A percentile compares a stretch with the other conserved stretches of the same genome.
Evolutionary conservation across 1,140 invertebrate genomes (phyloP).

Genomic region (Sesamia nonagrioides): DNA sequence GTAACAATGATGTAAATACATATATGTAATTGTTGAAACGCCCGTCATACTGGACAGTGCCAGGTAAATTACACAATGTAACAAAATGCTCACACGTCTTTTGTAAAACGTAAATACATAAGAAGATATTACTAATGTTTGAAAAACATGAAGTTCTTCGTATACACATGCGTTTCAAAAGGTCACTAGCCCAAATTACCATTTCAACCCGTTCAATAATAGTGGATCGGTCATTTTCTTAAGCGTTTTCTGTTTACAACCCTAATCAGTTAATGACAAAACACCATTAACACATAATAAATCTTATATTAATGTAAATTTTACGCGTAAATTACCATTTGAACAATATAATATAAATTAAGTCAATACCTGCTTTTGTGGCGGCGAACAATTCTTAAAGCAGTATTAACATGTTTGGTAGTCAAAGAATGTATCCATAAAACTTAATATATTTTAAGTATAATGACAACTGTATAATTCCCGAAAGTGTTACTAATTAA

Average conservation of each 20-base stretch:
- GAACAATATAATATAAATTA: conserved; percentile 28
- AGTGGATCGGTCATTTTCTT: not conserved
- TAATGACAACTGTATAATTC: conserved; percentile 40
- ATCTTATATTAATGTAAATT: conserved; percentile 31
- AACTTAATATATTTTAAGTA: conserved; percentile 1
- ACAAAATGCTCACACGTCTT: no score
- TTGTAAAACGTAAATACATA: no score
- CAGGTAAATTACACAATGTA: no score
- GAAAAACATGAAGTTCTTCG: not conserved
- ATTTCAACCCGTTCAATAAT: not conserved
- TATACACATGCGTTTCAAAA: not conserved
- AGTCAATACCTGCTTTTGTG: conserved; percentile 4
- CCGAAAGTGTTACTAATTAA: conserved; percentile 22
- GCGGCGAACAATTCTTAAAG: not conserved
- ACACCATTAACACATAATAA: conserved; percentile 38
- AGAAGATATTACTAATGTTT: not conserved
- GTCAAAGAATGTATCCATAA: not conserved
- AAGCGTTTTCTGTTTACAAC: conserved; percentile 4
- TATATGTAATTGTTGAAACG: no score
- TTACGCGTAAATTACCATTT: not conserved
- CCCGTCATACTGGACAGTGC: no score
- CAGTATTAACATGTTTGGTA: conserved; percentile 9
- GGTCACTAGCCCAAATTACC: not conserved
- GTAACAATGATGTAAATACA: no score
- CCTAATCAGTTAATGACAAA: conserved; percentile 16